phyloP scores from a whole-genome alignment of 2,797 vertebrate species.

The Eulemur albifrons region DNA sequence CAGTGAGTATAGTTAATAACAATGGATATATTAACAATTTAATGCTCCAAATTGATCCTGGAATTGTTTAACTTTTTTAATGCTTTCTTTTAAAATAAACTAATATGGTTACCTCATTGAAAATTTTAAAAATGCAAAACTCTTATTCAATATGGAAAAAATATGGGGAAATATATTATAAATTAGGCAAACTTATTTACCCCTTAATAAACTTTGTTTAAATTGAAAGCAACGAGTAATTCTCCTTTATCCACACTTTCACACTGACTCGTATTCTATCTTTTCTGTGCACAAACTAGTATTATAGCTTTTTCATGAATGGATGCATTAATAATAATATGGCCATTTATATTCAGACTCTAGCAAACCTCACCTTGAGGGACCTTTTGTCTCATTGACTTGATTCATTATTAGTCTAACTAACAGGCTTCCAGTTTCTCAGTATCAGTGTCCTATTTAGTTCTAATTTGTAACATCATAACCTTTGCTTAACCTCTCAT shows the following conservation, averaged over 20 bases:
- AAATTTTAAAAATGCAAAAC: neutral
- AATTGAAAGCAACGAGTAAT: neutral
- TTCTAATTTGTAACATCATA: constrained; percentile 83
- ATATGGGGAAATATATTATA: neutral
- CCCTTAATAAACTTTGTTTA: neutral
- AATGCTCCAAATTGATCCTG: neutral
- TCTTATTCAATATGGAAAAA: neutral
- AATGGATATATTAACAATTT: neutral
- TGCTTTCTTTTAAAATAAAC: constrained; percentile 19
- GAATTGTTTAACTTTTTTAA: neutral
- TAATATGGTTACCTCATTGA: neutral
- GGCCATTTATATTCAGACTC: constrained; percentile 83
- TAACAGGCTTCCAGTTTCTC: constrained; percentile 81
- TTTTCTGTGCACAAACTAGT: constrained; percentile 67
- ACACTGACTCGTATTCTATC: neutral
- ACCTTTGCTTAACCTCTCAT: constrained; percentile 83
- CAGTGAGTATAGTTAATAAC: neutral
- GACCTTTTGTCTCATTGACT: constrained; percentile 81
- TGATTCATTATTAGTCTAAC: constrained; percentile 83
- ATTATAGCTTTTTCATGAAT: constrained; percentile 77
- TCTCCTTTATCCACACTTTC: constrained; percentile 22
- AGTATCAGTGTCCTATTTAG: constrained; percentile 79
- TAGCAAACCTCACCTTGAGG: constrained; percentile 81
- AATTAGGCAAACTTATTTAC: neutral
- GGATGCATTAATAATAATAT: constrained; percentile 80